Conservation (phyloP, 2,888 invertebrate species). For the Thera britannica region DNA sequence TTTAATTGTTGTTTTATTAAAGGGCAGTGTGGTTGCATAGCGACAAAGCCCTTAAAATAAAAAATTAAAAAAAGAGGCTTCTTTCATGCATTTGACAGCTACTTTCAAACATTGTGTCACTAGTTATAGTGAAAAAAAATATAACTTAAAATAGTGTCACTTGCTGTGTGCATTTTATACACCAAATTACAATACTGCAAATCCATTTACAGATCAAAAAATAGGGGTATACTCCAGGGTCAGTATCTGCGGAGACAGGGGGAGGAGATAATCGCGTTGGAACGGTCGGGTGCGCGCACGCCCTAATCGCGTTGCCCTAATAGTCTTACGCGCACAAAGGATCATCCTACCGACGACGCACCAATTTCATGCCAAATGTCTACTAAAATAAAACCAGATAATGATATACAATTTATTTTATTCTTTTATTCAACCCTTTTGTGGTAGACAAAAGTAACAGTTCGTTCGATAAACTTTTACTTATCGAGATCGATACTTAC, state of each 20-base stretch:
- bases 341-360: constrained; percentile 67
- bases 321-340: constrained; percentile 80
- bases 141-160: too few species aligned
- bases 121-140: too few species aligned
- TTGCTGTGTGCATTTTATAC: constrained; percentile 40
- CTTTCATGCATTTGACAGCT: too few species aligned
- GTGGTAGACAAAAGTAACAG: constrained; percentile 1
- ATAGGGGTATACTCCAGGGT: constrained; percentile 48
- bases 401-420: constrained; percentile 15
- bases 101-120: too few species aligned
- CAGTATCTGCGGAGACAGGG: constrained; percentile 38
- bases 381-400: constrained; percentile 45
- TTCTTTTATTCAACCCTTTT: constrained; percentile 17
- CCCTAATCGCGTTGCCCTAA: constrained; percentile 78
- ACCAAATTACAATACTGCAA: constrained; percentile 48
- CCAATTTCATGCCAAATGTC: constrained; percentile 81
- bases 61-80: too few species aligned
- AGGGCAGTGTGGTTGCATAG: too few species aligned
- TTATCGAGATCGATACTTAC: too few species aligned
- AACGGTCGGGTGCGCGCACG: constrained; percentile 74
- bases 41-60: too few species aligned
- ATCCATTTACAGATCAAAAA: constrained; percentile 67
- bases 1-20: too few species aligned
- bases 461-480: too few species aligned
- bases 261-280: constrained; percentile 67